Percentiles rank a stretch among this genome's conserved stretches.
Conservation (phyloP, 2,113 vertebrate genomes). For the Peromyscus polionotus region DNA sequence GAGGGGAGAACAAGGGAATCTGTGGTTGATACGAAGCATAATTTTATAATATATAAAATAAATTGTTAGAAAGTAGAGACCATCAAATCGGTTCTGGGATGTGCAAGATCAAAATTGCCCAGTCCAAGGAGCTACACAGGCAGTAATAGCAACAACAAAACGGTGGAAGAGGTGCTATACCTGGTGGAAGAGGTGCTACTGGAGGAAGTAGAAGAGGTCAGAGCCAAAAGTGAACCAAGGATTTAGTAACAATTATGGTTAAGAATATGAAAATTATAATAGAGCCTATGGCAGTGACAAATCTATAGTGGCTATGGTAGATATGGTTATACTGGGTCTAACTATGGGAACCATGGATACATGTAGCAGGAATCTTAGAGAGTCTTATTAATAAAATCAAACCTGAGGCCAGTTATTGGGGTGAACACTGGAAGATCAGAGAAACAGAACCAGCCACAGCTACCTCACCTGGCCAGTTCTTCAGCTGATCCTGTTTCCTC, state of each 20-base stretch:
- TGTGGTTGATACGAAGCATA: too few relatives aligned
- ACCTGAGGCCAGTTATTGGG: too few relatives aligned
- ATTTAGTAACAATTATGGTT: background rate
- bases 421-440: too few relatives aligned
- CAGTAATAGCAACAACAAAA: background rate
- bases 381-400: too few relatives aligned
- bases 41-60: background rate
- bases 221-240: background rate
- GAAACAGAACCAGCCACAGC: too few relatives aligned
- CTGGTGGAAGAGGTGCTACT: background rate
- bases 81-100: background rate
- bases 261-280: background rate
- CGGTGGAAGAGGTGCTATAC: rapidly evolving
- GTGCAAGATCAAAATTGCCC: background rate
- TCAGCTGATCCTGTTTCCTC: too few relatives aligned
- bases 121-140: background rate
- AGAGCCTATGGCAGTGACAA: background rate
- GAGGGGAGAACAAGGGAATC: too few relatives aligned
- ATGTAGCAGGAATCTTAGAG: too few relatives aligned
- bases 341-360: background rate
- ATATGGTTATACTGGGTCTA: background rate
- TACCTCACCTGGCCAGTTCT: too few relatives aligned
- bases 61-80: background rate
- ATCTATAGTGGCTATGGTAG: background rate
- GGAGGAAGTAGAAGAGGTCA: background rate